Conservation (phyloP, 2,113 vertebrate species). For the Actenoides hombroni region DNA sequence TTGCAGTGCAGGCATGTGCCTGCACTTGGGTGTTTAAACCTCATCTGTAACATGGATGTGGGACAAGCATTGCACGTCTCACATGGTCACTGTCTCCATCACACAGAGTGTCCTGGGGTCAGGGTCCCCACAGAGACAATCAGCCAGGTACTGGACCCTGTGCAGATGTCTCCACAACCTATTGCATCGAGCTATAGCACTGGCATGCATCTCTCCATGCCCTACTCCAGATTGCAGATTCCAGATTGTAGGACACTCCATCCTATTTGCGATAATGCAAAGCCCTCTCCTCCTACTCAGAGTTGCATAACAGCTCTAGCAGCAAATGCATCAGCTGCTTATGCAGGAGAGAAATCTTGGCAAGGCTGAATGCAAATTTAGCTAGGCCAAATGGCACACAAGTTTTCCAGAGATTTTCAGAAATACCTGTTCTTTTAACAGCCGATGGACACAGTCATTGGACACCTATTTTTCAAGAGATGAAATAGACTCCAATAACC, state of each 20-base stretch:
- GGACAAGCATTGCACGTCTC: not conserved
- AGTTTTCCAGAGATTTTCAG: constrained; percentile 27
- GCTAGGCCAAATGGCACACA: not conserved
- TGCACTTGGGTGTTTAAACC: not conserved
- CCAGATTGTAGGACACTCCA: not conserved
- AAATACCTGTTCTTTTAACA: constrained; percentile 43
- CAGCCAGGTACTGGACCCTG: not conserved
- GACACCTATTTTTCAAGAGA: constrained; percentile 21
- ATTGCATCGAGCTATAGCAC: fast-evolving
- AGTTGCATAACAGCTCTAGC: not conserved
- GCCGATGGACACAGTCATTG: not conserved
- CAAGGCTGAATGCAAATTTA: not conserved
- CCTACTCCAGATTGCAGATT: not conserved
- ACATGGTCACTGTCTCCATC: not conserved
- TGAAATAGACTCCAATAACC: not conserved
- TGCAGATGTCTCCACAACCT: not conserved
- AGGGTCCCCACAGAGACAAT: not conserved
- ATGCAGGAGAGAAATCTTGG: not conserved
- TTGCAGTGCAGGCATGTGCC: not conserved
- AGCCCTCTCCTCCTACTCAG: not conserved
- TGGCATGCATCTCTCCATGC: not conserved
- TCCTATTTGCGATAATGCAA: not conserved
- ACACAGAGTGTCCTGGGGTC: not conserved
- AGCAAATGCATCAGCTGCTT: not conserved
- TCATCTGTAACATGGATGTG: fast-evolving